Base-by-base conservation (phyloP, 2,888 invertebrate genomes). In the Bombylius discolor region DNA sequence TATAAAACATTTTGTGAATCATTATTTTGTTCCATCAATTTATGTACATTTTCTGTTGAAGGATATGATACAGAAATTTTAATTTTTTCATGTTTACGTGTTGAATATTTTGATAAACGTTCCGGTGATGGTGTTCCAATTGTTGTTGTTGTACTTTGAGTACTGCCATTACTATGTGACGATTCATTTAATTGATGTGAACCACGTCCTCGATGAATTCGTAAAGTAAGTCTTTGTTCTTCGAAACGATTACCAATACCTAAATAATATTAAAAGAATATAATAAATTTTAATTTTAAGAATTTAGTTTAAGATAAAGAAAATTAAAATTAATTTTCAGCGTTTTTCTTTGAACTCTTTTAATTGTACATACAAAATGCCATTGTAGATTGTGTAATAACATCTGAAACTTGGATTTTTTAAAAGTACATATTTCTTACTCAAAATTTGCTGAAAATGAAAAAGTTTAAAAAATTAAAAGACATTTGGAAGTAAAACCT, bases 61-160 rank as follows among this genome's bases (percentile, higher is more conserved):
- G 89, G 89, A 70, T 89, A 89, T 33, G 89, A 89, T 1, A 90
- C 88, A 59, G 88, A 89, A 66, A 90, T 90, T 72, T 89, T 89
- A 61, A 90, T 85, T 68, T 85, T 85, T 63, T 89, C 89, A 67
- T 85, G 85, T 13, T 81, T 79, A 13, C 82, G 75, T 49, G 84
- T 83, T 9, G 81, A 78, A 61, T 79, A 81, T 62, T 81, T 81
- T 66, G 65, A 77, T 31, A 81, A 63, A 44, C 81, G 71, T 61
- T 81, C 81, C 1, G 84, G 84, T 1, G 84, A 83, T 4, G 83
- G 82, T 58, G 83, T 84, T 42, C 77, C 77, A 3, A 82, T 73
- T 0, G 80, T 82, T 0, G 84, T 85, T 58, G 81, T 83, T 12
- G 82, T 84, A 53, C 81, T 85, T 66, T 83, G 84, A 58, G 82